Evolutionary conservation across 2,113 vertebrate species (phyloP).

Genomic region (Tonatia bakeri): DNA sequence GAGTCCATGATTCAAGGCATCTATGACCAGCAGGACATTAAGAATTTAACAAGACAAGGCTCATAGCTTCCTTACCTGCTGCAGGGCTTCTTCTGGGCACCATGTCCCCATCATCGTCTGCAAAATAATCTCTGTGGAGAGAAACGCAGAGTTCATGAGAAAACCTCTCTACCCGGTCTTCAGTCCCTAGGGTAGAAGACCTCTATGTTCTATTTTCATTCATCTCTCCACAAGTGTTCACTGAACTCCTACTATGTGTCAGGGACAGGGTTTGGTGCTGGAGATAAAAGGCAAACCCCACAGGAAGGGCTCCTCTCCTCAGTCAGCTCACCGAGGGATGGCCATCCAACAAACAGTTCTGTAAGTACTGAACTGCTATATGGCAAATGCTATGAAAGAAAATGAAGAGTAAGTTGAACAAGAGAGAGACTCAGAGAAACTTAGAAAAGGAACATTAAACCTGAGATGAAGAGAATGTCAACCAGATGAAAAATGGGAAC

Average conservation of each 20-base stretch:
- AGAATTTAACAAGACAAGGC: neutral
- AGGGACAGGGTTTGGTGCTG: neutral
- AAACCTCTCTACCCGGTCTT: neutral
- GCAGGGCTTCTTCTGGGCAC: constrained; percentile 39
- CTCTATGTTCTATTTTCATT: neutral
- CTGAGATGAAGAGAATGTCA: neutral
- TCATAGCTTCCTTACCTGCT: constrained; percentile 66
- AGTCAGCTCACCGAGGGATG: neutral
- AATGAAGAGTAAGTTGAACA: neutral
- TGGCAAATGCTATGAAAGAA: neutral
- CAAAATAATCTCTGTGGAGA: constrained; percentile 75
- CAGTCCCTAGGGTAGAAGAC: neutral
- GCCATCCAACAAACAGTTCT: neutral
- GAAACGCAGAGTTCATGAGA: neutral
- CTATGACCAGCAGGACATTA: neutral
- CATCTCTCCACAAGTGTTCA: neutral
- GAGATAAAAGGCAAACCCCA: neutral
- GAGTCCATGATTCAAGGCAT: neutral
- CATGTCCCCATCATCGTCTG: constrained; percentile 56
- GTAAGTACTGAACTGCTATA: neutral
- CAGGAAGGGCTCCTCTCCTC: neutral
- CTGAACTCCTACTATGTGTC: neutral
- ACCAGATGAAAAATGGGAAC: neutral
- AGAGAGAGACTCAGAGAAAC: neutral
- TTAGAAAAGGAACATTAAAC: neutral